These are phyloP conservation scores for Mongoloraphidia duomilia DNA, from an alignment of 2,888 invertebrate genomes.

Conservation along the genomic window DNA sequence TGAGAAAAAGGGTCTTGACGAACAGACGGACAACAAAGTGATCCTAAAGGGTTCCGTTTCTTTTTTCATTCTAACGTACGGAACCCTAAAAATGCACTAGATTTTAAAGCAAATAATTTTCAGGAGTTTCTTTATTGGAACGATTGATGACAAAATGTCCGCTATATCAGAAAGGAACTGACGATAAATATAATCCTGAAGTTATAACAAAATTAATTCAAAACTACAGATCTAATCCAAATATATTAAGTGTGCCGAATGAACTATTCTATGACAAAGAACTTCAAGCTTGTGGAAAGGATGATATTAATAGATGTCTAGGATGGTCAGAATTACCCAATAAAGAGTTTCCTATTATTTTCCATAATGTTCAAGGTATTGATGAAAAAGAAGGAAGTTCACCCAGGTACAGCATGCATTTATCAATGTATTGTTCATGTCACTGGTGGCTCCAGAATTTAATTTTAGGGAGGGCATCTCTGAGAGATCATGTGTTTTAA, in stretches of 20 bases:
- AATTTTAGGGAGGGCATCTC: too few relatives aligned
- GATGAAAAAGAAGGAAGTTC: constrained; percentile 36
- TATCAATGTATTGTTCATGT: neutral
- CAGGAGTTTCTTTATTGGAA: constrained; percentile 52
- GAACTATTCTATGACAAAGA: constrained; percentile 54
- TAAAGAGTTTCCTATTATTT: constrained; percentile 33
- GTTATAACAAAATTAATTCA: constrained; percentile 53
- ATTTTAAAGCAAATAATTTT: constrained; percentile 6
- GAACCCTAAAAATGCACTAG: too few relatives aligned
- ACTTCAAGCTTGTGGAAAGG: constrained; percentile 29
- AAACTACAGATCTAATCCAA: constrained; percentile 60
- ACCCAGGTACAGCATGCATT: constrained; percentile 30
- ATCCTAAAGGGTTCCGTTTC: too few relatives aligned
- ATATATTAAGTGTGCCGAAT: constrained; percentile 51
- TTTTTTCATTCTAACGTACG: too few relatives aligned
- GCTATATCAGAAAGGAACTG: too few relatives aligned
- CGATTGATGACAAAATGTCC: constrained; percentile 35
- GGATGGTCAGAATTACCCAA: constrained; percentile 1
- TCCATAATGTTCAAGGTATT: constrained; percentile 41
- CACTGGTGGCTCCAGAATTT: too few relatives aligned
- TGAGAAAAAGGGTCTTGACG: too few relatives aligned
- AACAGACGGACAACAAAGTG: too few relatives aligned
- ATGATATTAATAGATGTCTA: too few relatives aligned
- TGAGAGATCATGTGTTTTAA: too few relatives aligned
- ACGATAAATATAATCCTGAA: constrained; percentile 12